These are phyloP conservation scores for Ecdyonurus torrentis DNA, from an alignment of 2,888 invertebrate genomes.

Conservation along the genomic window DNA sequence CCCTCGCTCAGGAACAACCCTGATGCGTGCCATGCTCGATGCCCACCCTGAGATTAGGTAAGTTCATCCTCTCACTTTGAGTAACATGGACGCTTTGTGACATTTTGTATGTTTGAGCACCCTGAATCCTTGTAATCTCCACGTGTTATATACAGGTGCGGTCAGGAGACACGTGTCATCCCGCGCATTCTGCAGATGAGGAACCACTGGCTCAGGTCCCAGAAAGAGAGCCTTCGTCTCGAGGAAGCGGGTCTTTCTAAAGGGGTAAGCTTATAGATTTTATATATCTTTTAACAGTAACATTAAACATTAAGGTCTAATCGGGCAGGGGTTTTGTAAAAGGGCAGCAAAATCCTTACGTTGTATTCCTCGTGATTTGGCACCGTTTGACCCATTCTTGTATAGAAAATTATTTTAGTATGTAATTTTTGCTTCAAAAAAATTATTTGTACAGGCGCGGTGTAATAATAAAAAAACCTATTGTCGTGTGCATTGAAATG, in stretches of 20 bases:
- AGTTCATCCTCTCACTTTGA: constrained; percentile 14
- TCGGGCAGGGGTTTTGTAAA: too few relatives aligned
- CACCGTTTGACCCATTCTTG: too few relatives aligned
- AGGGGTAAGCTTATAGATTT: constrained; percentile 34
- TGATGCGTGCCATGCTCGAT: constrained; percentile 96
- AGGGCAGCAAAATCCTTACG: too few relatives aligned
- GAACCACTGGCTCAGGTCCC: constrained; percentile 88
- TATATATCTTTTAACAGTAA: constrained; percentile 7
- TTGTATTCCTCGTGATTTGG: too few relatives aligned
- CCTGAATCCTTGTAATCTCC: neutral
- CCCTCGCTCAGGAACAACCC: constrained; percentile 91
- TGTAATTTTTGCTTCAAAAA: too few relatives aligned
- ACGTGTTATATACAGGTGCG: constrained; percentile 59
- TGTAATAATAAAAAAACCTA: too few relatives aligned
- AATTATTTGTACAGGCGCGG: too few relatives aligned
- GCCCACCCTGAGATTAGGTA: constrained; percentile 90
- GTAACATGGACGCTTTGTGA: neutral
- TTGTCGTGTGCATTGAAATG: too few relatives aligned
- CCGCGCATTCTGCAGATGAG: constrained; percentile 90
- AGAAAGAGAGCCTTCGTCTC: constrained; percentile 76
- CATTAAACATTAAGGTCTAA: too few relatives aligned
- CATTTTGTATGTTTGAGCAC: neutral
- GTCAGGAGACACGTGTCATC: constrained; percentile 93
- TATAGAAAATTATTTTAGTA: too few relatives aligned
- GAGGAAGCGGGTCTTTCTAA: constrained; percentile 89